Conservation (phyloP, 2,888 invertebrate genomes). For the Rhimphoctona megacephalus region DNA sequence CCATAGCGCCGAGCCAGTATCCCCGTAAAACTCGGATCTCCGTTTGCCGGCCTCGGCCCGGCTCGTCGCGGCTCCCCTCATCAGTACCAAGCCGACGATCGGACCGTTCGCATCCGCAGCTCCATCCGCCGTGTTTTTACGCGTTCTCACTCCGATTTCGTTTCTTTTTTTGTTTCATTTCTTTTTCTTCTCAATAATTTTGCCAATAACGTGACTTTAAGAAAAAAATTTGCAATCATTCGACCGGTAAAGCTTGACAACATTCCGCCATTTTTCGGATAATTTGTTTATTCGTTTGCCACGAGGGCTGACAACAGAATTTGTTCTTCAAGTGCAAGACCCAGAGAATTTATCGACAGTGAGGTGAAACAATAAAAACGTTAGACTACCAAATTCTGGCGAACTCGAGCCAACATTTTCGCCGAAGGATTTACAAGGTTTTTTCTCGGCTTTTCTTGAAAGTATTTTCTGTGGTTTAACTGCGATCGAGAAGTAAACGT, state of each 20-base stretch:
- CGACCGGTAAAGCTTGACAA: not conserved
- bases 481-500: not conserved
- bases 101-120: conserved; percentile 78
- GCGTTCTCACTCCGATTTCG: conserved; percentile 29
- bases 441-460: conserved; percentile 1
- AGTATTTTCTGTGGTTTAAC: not conserved
- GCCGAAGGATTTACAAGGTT: conserved; percentile 37
- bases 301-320: conserved; percentile 1
- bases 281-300: not conserved
- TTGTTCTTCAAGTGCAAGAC: conserved; percentile 8
- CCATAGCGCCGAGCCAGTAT: conserved; percentile 68
- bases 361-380: conserved; percentile 23
- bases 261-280: not conserved
- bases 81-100: conserved; percentile 83
- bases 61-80: conserved; percentile 71
- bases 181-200: not conserved
- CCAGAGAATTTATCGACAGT: conserved; percentile 30
- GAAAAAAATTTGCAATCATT: not conserved
- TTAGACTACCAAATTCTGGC: not conserved
- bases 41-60: conserved; percentile 70
- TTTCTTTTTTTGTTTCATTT: not conserved
- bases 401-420: not conserved
- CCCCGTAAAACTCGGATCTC: conserved; percentile 65
- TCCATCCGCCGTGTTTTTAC: conserved; percentile 55
- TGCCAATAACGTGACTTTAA: not conserved